These are phyloP conservation scores for Mechanitis mazaeus DNA, from an alignment of 2,888 invertebrate genomes.

Conservation along the genomic window DNA sequence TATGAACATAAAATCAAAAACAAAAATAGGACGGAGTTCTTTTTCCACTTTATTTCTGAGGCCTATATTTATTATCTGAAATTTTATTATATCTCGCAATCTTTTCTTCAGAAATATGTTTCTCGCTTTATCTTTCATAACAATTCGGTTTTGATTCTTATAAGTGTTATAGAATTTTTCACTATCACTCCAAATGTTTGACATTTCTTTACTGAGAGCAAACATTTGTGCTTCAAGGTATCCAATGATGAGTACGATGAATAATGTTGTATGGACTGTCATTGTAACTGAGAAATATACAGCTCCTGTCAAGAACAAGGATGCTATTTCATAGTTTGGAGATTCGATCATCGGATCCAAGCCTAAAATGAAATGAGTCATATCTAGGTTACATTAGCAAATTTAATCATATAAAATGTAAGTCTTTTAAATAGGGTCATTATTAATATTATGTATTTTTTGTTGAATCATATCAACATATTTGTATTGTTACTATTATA, in stretches of 20 bases:
- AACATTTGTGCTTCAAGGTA: constrained; percentile 51
- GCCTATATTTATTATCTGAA: constrained; percentile 36
- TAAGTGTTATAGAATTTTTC: constrained; percentile 12
- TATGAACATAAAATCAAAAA: constrained; percentile 41
- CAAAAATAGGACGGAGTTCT: constrained; percentile 39
- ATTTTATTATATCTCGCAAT: constrained; percentile 36
- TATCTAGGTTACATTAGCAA: too few species aligned
- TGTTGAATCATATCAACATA: too few species aligned
- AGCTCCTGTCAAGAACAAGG: constrained; percentile 26
- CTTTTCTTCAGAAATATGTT: constrained; percentile 31
- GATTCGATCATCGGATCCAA: constrained; percentile 48
- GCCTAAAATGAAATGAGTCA: constrained; percentile 35
- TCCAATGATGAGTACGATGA: constrained; percentile 44
- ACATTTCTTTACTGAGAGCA: constrained; percentile 44
- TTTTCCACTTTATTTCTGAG: constrained; percentile 37
- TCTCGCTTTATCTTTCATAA: constrained; percentile 13
- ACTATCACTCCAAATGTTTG: constrained; percentile 38
- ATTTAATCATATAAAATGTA: not conserved
- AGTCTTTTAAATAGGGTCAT: too few species aligned
- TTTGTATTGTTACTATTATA: too few species aligned
- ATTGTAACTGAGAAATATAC: constrained; percentile 37
- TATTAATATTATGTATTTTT: too few species aligned
- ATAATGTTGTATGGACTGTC: constrained; percentile 40
- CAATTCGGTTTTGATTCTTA: not conserved
- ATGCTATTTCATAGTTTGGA: constrained; percentile 50